A percentile compares a stretch with the other conserved stretches of the same genome.
These are phyloP conservation scores for Opisthocomus hoazin DNA, from an alignment of 2,113 vertebrate species.

Conservation along the genomic window DNA sequence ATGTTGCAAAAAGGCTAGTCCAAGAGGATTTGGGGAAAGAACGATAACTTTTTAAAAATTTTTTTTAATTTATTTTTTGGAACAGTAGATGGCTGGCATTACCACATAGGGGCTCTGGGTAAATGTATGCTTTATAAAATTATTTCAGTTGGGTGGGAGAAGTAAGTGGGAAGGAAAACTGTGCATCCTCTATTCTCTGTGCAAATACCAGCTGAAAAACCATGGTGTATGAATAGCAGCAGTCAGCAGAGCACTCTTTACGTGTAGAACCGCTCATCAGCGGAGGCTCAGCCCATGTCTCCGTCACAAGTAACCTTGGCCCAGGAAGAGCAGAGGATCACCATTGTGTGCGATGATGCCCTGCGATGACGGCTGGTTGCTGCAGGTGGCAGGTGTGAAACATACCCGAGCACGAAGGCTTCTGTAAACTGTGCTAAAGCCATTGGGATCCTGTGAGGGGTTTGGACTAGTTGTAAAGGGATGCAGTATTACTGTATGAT, in stretches of 20 bases:
- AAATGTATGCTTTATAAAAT: neutral
- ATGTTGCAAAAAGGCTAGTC: neutral
- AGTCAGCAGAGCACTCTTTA: neutral
- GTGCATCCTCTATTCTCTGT: neutral
- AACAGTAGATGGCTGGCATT: neutral
- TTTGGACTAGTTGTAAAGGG: neutral
- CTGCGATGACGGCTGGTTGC: accelerated
- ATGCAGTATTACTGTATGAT: accelerated
- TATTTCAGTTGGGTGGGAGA: too few relatives aligned
- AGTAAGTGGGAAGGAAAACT: neutral
- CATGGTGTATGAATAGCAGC: accelerated
- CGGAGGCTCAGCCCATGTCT: neutral
- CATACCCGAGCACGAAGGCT: accelerated
- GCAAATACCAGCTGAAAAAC: neutral
- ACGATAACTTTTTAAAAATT: too few relatives aligned
- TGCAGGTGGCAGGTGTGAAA: neutral
- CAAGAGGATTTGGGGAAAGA: neutral
- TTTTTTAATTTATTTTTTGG: neutral
- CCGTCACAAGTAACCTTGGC: accelerated
- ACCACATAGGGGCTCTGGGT: neutral
- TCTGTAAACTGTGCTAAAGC: neutral
- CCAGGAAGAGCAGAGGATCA: neutral
- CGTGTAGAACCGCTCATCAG: accelerated
- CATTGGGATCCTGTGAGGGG: neutral
- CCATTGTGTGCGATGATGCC: accelerated